Conservation (phyloP, 1,140 invertebrate genomes). For the Trypoxylus dichotomus region DNA sequence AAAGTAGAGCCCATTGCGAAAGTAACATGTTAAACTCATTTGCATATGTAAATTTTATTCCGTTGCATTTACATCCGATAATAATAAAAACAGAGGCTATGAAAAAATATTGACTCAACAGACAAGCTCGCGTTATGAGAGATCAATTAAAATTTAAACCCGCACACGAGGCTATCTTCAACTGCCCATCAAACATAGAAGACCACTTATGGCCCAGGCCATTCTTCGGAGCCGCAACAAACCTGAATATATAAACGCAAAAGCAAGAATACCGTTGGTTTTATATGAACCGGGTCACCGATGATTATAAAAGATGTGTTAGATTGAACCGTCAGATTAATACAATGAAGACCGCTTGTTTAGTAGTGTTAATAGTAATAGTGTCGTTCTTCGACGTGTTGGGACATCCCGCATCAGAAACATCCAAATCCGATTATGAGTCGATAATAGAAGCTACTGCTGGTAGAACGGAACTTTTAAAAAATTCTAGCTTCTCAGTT, state of each 20-base stretch:
- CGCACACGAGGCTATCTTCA: not conserved
- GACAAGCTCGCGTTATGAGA: not conserved
- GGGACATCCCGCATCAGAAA: not conserved
- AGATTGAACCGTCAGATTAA: not conserved
- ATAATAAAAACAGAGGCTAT: not conserved
- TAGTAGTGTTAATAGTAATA: not conserved
- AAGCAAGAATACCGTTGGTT: slow-evolving; percentile 7
- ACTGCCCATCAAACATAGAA: not conserved
- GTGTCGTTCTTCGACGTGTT: not conserved
- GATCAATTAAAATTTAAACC: not conserved
- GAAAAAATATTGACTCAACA: not conserved
- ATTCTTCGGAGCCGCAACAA: not conserved
- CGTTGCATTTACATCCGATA: not conserved
- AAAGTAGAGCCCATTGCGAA: too few relatives aligned
- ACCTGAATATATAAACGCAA: slow-evolving; percentile 19
- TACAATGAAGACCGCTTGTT: slow-evolving; percentile 21
- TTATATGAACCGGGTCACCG: slow-evolving; percentile 20
- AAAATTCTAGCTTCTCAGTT: not conserved
- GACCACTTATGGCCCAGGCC: not conserved
- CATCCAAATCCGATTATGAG: not conserved
- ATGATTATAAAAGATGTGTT: slow-evolving; percentile 13
- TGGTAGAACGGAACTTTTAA: not conserved
- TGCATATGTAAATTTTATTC: not conserved
- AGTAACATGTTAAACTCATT: not conserved
- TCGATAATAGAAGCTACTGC: not conserved